Base-by-base conservation (phyloP, 2,797 vertebrate species). In the Menidia menidia region DNA sequence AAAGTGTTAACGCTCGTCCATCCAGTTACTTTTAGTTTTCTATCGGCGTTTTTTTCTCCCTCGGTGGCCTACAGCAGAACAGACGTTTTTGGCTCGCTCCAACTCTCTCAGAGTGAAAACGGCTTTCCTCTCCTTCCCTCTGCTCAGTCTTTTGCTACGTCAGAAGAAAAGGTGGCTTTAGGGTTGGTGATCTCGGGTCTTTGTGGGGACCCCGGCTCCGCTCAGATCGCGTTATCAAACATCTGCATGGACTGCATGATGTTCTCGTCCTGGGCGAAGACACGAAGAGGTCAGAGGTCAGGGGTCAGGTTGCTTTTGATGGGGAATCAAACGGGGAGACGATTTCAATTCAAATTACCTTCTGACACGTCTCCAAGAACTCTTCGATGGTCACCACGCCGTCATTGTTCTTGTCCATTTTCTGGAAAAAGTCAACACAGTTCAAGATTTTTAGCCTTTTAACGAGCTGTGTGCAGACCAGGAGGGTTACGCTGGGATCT, bases 211-310 rank as follows among this genome's bases (percentile, higher is more conserved):
- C 53, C 19, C 48, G 30, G 4, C n/a, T 3, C 3, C 43, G 30
- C 52, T 92, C 95, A 99, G 93, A 99, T 97, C 74, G 98, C 95
- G 0, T 96, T 94, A 89, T 99, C 97, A 60, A 99, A 97, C 86
- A 98, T 94, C 82, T 97, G 96, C 97, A 99, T 98, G 93, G 97
- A 98, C 88, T 96, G 93, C 96, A 99, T 97, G 93, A 99, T 98
- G 92, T 97, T 97, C 86, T 98, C 97, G 0, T 99, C 98, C 98
- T 99, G 88, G 9, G 78, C 1, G 50, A 9, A 70, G 30, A 52
- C 50, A 35, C 32, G 73, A 65, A 19, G 0, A 0, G 15, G 31
- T n/a, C 50, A 19, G 0, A 31, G n/a, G 44, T 16, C 0, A 2
- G 0, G 30, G 57, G 35, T 19, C 0, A 1, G 25, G 0, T 3